phyloP scores from a whole-genome alignment of 2,888 invertebrate genomes.

The Yponomeuta sedellus region DNA sequence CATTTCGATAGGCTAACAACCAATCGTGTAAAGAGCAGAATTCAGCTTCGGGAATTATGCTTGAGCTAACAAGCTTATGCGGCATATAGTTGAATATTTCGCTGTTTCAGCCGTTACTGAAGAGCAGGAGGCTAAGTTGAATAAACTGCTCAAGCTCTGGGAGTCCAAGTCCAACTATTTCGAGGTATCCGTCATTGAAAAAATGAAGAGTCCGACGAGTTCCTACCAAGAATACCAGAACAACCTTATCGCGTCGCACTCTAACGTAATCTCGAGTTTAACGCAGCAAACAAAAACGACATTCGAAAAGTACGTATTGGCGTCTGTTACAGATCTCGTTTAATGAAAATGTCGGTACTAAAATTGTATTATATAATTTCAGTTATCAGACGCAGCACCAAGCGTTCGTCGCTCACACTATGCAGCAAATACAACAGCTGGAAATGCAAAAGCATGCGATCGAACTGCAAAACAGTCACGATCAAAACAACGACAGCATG shows the following conservation, averaged over 20 bases:
- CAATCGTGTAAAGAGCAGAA: conserved; percentile 11
- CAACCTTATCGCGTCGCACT: conserved; percentile 87
- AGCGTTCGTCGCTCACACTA: conserved; percentile 93
- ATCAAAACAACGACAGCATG: conserved; percentile 46
- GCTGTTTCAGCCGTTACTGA: conserved; percentile 84
- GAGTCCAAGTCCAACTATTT: conserved; percentile 96
- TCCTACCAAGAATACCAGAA: conserved; percentile 95
- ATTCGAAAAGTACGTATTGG: conserved; percentile 80
- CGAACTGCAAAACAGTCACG: conserved; percentile 66
- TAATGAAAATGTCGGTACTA: not conserved
- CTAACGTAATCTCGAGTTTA: conserved; percentile 84
- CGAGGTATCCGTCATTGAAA: conserved; percentile 86
- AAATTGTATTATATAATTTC: conserved; percentile 27
- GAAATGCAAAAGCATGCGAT: conserved; percentile 86
- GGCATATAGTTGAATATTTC: conserved; percentile 61
- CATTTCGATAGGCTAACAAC: not conserved
- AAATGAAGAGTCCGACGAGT: conserved; percentile 89
- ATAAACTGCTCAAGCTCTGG: conserved; percentile 96
- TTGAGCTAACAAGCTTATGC: conserved; percentile 48
- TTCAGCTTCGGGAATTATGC: conserved; percentile 60
- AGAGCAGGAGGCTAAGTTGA: conserved; percentile 93
- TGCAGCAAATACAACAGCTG: conserved; percentile 90
- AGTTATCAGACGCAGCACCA: conserved; percentile 96
- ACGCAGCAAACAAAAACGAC: conserved; percentile 88
- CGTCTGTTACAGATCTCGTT: conserved; percentile 22